A percentile compares a stretch with the other conserved stretches of the same genome.
phyloP scores from a whole-genome alignment of 1,140 invertebrate species.

The Penaeus vannamei region DNA sequence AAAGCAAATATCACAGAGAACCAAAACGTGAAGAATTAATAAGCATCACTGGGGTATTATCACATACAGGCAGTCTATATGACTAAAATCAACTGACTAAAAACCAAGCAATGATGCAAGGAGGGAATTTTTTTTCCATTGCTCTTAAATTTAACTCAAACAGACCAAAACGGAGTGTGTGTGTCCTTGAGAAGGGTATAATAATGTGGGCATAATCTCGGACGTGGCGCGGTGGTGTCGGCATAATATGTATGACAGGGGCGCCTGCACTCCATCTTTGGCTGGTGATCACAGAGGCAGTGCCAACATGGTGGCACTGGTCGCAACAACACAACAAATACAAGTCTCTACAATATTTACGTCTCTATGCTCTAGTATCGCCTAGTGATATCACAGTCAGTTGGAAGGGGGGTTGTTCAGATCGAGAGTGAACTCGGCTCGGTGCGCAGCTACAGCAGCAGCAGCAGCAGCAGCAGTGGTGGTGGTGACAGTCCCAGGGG shows the following conservation, averaged over 20 bases:
- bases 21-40: conserved; percentile 65
- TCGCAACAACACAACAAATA: conserved; percentile 67
- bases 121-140: conserved; percentile 56
- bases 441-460: conserved; percentile 50
- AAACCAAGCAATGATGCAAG: conserved; percentile 64
- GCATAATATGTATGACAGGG: conserved; percentile 29
- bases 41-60: conserved; percentile 67
- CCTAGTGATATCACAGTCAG: conserved; percentile 67
- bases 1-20: conserved; percentile 67
- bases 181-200: conserved; percentile 55
- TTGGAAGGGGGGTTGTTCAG: conserved; percentile 68
- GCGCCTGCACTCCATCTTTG: conserved; percentile 65
- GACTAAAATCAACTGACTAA: conserved; percentile 65
- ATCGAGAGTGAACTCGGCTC: conserved; percentile 62
- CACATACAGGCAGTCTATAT: conserved; percentile 66
- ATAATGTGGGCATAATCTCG: conserved; percentile 50
- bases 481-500: conserved; percentile 24
- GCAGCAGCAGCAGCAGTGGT: conserved; percentile 47
- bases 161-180: conserved; percentile 65
- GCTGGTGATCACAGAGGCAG: conserved; percentile 66
- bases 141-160: conserved; percentile 53
- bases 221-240: conserved; percentile 53
- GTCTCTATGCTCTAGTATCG: conserved; percentile 67
- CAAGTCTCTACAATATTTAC: conserved; percentile 61
- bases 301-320: conserved; percentile 53